A percentile compares a stretch with the other conserved stretches of the same genome.
Conservation (phyloP, 2,113 vertebrate species). For the Callithrix jacchus region DNA sequence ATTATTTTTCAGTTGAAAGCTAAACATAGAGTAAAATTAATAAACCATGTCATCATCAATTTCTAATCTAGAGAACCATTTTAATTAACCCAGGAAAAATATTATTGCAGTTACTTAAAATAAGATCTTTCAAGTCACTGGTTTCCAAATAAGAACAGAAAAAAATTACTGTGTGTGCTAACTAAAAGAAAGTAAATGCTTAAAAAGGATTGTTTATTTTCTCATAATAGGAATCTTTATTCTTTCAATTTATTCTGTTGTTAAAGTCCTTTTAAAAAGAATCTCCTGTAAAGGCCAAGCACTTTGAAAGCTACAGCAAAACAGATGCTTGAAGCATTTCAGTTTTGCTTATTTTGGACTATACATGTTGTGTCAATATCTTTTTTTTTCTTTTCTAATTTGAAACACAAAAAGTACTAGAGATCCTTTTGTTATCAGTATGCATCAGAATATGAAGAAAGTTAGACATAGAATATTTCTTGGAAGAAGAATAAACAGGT, state of each 20-base stretch:
- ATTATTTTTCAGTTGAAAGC: constrained; percentile 7
- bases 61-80: not conserved
- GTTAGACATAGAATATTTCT: constrained; percentile 62
- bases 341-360: constrained; percentile 45
- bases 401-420: constrained; percentile 56
- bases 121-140: not conserved
- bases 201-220: not conserved
- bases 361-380: not conserved
- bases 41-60: not conserved
- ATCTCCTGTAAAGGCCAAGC: not conserved
- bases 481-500: constrained; percentile 70
- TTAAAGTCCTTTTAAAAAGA: not conserved
- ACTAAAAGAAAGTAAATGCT: not conserved
- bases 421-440: constrained; percentile 62
- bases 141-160: not conserved
- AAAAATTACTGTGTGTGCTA: not conserved
- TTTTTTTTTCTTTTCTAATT: constrained; percentile 36
- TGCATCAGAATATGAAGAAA: constrained; percentile 58
- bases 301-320: constrained; percentile 28
- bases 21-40: not conserved
- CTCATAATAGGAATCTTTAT: not conserved
- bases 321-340: constrained; percentile 1
- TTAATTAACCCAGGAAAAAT: not conserved
- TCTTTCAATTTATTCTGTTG: not conserved
- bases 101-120: not conserved